Conservation (phyloP, 2,113 vertebrate genomes). For the Globicephala melas region DNA sequence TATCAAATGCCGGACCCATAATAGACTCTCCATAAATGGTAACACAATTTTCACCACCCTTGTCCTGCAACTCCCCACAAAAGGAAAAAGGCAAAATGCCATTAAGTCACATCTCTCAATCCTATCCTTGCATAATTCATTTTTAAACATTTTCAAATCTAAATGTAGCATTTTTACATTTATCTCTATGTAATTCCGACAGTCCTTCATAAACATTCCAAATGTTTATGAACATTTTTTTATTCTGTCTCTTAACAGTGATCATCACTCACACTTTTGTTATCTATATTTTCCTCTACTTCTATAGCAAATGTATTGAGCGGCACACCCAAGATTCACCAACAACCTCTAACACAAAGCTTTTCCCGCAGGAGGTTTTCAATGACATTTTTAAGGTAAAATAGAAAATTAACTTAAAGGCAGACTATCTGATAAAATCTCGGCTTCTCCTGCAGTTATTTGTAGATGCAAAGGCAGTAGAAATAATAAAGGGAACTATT, state of each 20-base stretch:
- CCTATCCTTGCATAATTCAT: not conserved
- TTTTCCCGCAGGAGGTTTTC: not conserved
- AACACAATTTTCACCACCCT: not conserved
- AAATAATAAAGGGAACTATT: not conserved
- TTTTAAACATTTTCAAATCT: not conserved
- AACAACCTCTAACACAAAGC: not conserved
- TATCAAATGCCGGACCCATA: not conserved
- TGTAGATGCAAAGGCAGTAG: not conserved
- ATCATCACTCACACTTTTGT: not conserved
- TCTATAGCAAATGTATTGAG: not conserved
- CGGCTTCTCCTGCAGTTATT: not conserved
- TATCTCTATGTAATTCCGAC: not conserved
- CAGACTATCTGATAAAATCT: constrained; percentile 1
- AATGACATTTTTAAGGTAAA: not conserved
- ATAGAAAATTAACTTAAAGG: constrained; percentile 20
- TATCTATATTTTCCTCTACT: not conserved
- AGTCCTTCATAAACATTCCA: not conserved
- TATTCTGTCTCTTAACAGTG: not conserved
- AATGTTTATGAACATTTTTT: no score
- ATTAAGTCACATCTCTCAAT: not conserved
- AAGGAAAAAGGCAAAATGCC: not conserved
- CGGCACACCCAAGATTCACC: not conserved
- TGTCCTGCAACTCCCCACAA: not conserved
- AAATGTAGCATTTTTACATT: not conserved
- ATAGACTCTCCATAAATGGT: not conserved